A percentile compares a stretch with the other conserved stretches of the same genome.
Evolutionary conservation across 2,888 invertebrate genomes (phyloP).

Genomic region (Tipula vernalis): DNA sequence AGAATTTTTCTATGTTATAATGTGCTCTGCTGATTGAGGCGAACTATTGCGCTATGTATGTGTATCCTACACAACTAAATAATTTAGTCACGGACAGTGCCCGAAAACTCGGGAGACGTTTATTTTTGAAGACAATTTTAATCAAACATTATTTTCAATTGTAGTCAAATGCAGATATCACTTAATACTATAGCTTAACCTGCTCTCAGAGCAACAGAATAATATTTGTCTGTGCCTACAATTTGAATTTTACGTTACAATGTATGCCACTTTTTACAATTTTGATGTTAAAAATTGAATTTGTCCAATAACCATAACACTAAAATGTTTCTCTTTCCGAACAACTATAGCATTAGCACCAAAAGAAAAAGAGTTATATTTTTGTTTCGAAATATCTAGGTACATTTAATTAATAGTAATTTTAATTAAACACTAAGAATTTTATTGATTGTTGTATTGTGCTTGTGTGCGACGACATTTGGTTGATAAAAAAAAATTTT

Average conservation of each 20-base stretch:
- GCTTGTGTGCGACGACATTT: not conserved
- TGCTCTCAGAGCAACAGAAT: too few species aligned
- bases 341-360: not conserved
- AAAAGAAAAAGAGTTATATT: not conserved
- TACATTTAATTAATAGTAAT: not conserved
- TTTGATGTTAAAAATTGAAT: not conserved
- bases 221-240: not conserved
- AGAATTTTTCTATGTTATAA: too few species aligned
- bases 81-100: too few species aligned
- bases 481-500: not conserved
- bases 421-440: not conserved
- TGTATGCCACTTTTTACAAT: not conserved
- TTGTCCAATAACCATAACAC: not conserved
- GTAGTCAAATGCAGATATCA: too few species aligned
- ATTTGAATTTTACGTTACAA: not conserved
- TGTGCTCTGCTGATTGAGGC: too few species aligned
- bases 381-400: not conserved
- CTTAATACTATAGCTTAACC: too few species aligned
- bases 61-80: too few species aligned
- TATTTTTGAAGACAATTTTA: too few species aligned
- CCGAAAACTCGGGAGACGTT: too few species aligned
- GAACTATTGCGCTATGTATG: too few species aligned
- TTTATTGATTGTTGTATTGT: not conserved
- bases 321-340: not conserved
- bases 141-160: too few species aligned